Conservation (phyloP, 2,797 vertebrate genomes). For the Silurus lanzhouensis region DNA sequence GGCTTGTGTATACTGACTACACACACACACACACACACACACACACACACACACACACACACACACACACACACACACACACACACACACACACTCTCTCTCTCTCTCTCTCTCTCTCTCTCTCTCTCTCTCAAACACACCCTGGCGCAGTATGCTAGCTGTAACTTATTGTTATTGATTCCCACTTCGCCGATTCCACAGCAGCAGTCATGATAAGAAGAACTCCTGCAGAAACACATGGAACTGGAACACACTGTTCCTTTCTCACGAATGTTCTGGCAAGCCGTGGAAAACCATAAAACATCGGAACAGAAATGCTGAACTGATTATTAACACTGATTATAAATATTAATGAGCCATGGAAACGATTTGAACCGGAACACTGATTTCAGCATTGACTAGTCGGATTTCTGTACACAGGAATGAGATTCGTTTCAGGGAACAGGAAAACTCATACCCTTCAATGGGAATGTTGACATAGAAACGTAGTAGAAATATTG, state of each 20-base stretch:
- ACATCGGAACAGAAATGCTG: not conserved
- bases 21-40: not conserved
- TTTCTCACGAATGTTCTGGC: not conserved
- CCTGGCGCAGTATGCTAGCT: not conserved
- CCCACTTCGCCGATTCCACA: not conserved
- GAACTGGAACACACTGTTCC: too few species aligned
- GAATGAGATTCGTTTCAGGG: not conserved
- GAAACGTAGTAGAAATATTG: not conserved
- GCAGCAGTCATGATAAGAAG: not conserved
- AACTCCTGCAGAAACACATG: not conserved
- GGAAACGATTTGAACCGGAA: not conserved
- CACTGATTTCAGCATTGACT: not conserved
- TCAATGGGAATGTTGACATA: not conserved
- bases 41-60: not conserved
- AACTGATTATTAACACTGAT: not conserved
- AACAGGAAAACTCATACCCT: not conserved
- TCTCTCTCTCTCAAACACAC: not conserved
- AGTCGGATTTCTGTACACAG: too few species aligned
- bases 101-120: not conserved
- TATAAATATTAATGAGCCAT: not conserved
- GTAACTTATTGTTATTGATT: constrained; percentile 17
- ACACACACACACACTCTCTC: not conserved
- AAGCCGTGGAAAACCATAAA: not conserved
- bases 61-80: not conserved
- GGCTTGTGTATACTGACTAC: not conserved